Percentiles rank a stretch among this genome's conserved stretches.
These are phyloP conservation scores for Sylvia borin DNA, from an alignment of 2,797 vertebrate genomes.

Conservation along the genomic window DNA sequence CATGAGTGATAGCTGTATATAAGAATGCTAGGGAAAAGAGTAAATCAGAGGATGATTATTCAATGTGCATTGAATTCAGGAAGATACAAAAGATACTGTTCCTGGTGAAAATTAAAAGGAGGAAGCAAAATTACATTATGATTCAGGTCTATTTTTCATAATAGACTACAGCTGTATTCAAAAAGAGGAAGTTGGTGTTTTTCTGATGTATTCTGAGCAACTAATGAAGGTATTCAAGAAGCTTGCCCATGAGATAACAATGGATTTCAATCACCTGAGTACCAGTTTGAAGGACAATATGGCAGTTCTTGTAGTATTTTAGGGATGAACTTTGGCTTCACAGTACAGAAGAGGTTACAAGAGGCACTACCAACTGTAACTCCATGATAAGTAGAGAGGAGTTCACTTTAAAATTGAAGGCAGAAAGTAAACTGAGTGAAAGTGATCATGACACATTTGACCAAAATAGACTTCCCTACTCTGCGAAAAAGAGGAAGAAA, in stretches of 20 bases:
- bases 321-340: background rate
- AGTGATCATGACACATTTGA: constrained; percentile 9
- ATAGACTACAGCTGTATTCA: background rate
- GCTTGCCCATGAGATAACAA: background rate
- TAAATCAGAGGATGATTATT: background rate
- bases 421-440: constrained; percentile 15
- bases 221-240: background rate
- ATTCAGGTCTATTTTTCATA: background rate
- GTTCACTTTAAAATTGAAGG: background rate
- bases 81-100: background rate
- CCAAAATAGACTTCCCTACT: background rate
- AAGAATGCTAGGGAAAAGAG: background rate
- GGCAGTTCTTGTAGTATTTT: background rate
- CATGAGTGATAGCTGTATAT: background rate
- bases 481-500: background rate
- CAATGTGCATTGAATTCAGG: background rate
- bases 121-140: background rate
- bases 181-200: background rate
- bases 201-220: background rate
- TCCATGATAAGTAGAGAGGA: background rate
- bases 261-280: background rate
- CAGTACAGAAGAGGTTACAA: background rate
- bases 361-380: background rate
- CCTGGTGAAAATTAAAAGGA: background rate
- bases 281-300: background rate